These are phyloP conservation scores for Cladorhizidae sp. DNA, from an alignment of 37 sponge, comb jelly and placozoan species.

Conservation along the genomic window DNA sequence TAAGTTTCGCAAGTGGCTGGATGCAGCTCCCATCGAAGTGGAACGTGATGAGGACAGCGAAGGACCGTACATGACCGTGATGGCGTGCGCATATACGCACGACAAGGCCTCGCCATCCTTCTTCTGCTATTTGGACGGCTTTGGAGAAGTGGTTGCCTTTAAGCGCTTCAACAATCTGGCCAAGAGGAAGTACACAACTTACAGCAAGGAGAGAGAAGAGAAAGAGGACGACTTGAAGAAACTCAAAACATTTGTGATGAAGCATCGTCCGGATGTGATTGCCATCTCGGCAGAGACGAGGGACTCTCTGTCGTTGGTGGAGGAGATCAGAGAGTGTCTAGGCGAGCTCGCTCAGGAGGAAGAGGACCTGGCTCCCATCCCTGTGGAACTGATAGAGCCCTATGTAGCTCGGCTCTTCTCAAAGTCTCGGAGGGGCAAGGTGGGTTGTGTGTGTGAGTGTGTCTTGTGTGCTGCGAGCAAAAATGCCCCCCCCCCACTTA, in stretches of 20 bases:
- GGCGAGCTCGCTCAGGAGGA: constrained; percentile 65
- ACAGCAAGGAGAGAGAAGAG: constrained; percentile 50
- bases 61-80: constrained; percentile 40
- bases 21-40: constrained; percentile 58
- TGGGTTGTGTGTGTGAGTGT: constrained; percentile 22
- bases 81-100: constrained; percentile 63
- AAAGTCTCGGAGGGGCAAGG: constrained; percentile 61
- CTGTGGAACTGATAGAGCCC: constrained; percentile 78
- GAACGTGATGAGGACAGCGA: constrained; percentile 24
- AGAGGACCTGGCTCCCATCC: constrained; percentile 29
- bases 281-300: constrained; percentile 69
- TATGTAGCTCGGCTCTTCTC: constrained; percentile 68
- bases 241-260: constrained; percentile 56
- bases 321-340: constrained; percentile 63
- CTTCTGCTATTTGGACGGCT: constrained; percentile 66
- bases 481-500: too few species aligned
- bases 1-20: constrained; percentile 77
- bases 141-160: constrained; percentile 74
- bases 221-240: constrained; percentile 67
- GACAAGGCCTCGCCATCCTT: constrained; percentile 71
- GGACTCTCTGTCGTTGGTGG: constrained; percentile 64
- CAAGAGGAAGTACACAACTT: constrained; percentile 58
- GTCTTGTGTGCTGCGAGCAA: not conserved
- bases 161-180: constrained; percentile 56
- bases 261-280: constrained; percentile 64